These are phyloP conservation scores for Tetranychus cinnabarinus DNA, from an alignment of 1,140 invertebrate species.

Conservation along the genomic window DNA sequence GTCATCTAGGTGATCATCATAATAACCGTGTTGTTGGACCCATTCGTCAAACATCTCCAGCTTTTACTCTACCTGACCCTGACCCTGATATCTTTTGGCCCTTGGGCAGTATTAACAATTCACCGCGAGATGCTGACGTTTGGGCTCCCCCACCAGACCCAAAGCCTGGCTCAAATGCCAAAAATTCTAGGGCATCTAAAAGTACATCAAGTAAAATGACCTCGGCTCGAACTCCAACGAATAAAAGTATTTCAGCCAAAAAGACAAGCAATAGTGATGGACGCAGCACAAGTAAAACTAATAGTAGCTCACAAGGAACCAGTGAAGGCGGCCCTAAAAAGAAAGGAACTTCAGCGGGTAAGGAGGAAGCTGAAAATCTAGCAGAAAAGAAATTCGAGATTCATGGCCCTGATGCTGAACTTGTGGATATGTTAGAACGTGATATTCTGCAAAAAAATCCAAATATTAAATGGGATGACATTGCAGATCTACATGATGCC, in stretches of 20 bases:
- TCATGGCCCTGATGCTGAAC: slow-evolving; percentile 61
- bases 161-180: not conserved
- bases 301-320: too few species aligned
- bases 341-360: not conserved
- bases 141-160: not conserved
- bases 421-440: slow-evolving; percentile 83
- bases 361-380: not conserved
- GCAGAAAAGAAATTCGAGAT: slow-evolving; percentile 74
- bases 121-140: not conserved
- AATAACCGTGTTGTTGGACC: slow-evolving; percentile 20
- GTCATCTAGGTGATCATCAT: slow-evolving; percentile 28
- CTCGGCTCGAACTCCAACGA: too few species aligned
- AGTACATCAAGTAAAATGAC: too few species aligned
- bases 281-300: too few species aligned
- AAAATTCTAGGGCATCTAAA: too few species aligned
- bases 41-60: not conserved
- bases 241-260: too few species aligned
- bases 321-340: too few species aligned
- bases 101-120: not conserved
- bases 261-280: too few species aligned
- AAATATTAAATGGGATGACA: slow-evolving; percentile 89
- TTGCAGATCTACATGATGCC: slow-evolving; percentile 82
- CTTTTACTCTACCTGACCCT: slow-evolving; percentile 12
- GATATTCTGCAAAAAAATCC: slow-evolving; percentile 96
- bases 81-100: slow-evolving; percentile 33